phyloP scores from a whole-genome alignment of 2,797 vertebrate genomes.

The Lepidocolaptes lacrymiger region DNA sequence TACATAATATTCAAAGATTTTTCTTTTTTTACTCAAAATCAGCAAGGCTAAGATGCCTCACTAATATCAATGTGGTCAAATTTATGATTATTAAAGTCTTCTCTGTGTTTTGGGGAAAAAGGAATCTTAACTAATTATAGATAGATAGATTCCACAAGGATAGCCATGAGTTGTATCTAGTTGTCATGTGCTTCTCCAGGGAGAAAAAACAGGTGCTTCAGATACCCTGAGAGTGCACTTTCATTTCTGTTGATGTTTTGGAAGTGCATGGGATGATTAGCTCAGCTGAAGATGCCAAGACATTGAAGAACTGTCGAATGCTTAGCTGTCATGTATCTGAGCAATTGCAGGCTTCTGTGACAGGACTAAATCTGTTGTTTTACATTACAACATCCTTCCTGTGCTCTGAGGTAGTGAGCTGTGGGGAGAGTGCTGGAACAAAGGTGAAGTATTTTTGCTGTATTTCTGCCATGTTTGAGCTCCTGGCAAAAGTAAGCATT shows the following conservation, averaged over 20 bases:
- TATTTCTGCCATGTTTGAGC: background rate
- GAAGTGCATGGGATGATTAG: background rate
- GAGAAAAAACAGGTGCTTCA: background rate
- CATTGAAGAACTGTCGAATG: background rate
- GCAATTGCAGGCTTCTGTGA: background rate
- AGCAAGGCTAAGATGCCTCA: background rate
- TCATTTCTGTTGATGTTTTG: background rate
- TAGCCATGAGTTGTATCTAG: background rate
- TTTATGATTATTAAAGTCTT: background rate
- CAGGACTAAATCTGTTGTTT: background rate
- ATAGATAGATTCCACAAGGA: background rate
- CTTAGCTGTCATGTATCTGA: background rate
- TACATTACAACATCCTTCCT: background rate
- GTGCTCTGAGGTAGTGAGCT: background rate
- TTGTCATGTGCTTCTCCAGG: background rate
- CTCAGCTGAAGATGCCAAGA: background rate
- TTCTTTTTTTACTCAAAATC: background rate
- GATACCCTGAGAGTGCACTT: background rate
- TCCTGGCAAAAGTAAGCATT: background rate
- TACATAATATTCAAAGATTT: background rate
- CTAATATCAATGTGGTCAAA: background rate
- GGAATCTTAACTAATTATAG: background rate
- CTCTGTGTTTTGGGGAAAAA: background rate
- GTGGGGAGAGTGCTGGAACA: background rate
- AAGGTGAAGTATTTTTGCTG: background rate